Evolutionary conservation across 2,797 vertebrate genomes (phyloP), one percentile per base, ranked within the genome.

Genomic region (Brotula barbata): DNA sequence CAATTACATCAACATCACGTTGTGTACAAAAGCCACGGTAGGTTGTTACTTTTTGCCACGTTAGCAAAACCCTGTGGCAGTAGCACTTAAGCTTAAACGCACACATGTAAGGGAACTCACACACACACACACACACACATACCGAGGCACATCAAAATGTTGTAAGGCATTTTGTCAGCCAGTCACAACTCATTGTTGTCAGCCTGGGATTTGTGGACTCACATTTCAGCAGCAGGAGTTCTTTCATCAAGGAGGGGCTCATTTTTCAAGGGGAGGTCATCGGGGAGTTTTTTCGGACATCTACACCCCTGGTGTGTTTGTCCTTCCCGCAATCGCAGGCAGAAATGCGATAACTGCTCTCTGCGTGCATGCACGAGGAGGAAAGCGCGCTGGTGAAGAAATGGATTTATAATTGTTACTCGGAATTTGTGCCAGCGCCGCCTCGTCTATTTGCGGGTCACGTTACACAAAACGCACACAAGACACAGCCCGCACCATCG

Each of bases 181-280:
- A 58, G 56, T 80, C 68, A 67, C 37, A 73, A 58, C 50, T 57
- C 54, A 71, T 73, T 83, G 54, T 78, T 67, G 50, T 73, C 72
- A 61, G 53, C 33, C 33, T 52, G 28, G 39, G 46, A 63, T 23
- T 49, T 75, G 63, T 31, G 25, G 37, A 60, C 59, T 40, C 54
- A 61, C 54, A 71, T 75, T 68, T 73, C 52, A 58, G 28, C 56
- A 69, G 56, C 53, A 47, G 21, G 47, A 62, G 41, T 34, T 28
- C 51, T 46, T 52, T 47, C 15, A 45, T 22, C 12, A n/a, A n/a
- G n/a, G n/a, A n/a, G n/a, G n/a, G 25, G 7, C 25, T 28, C 25
- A 28, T 28, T 28, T 28, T 28, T 28, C 25, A 28, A 7, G 25
- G 25, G 25, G n/a, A n/a, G n/a, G n/a, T n/a, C n/a, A n/a, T n/a